Evolutionary conservation across 2,888 invertebrate species (phyloP), one percentile per base, ranked within the genome.

Genomic region (Ommatoiulus sabulosus): DNA sequence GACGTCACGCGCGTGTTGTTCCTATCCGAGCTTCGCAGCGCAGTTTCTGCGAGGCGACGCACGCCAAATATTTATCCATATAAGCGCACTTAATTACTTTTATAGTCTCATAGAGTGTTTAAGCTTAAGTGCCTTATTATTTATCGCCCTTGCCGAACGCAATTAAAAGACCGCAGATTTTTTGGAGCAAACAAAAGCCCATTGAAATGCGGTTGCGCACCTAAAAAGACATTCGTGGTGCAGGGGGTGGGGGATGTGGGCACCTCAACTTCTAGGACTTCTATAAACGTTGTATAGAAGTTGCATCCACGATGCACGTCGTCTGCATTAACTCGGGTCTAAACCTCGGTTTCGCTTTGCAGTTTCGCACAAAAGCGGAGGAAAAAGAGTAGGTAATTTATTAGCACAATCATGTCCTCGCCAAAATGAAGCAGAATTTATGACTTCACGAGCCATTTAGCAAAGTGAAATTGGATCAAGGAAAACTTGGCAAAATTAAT

Each of bases 371-470:
- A 88, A 88, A 88, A 88, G 88, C 43, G 44, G 84, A 44, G 52
- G 57, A 57, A 88, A 88, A 88, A 88, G 84, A 88, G 20, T 35
- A 35, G 88, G 88, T 72, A 88, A 88, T 88, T 88, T 88, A 88
- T 88, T 80, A 80, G 88, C 44, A 88, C 88, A 88, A 88, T 88
- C 72, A 80, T 44, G 88, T 72, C 88, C 88, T 80, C 88, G 86
- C 44, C 43, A 88, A 88, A 86, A 84, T 44, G 48, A 86, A 44
- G 35, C 43, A 86, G 44, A 88, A 88, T 88, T 88, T 88, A 88
- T 88, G 8, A 88, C 86, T 44, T 88, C 86, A 88, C 88, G 88
- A 88, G 88, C 88, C 88, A 88, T 88, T 88, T 88, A 88, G 85
- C 86, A 86, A 86, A 84, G 88, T 86, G 88, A 80, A 88, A 88